These are phyloP conservation scores for Drosophila flavopinicola DNA, from an alignment of 2,888 invertebrate species.

Conservation along the genomic window DNA sequence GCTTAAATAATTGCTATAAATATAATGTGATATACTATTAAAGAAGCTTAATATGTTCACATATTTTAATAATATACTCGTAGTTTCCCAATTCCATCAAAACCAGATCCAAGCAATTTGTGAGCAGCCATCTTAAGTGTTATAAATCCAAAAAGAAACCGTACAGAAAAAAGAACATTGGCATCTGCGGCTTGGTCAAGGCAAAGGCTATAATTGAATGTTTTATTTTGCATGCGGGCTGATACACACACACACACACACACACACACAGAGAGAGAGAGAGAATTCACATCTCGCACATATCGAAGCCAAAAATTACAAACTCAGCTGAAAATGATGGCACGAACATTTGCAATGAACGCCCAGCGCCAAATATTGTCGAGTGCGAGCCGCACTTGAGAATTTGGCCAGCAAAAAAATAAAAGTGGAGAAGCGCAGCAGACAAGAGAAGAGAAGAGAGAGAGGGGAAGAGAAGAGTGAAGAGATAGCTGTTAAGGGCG, in stretches of 20 bases:
- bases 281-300: slow-evolving; percentile 10
- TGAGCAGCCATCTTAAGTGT: slow-evolving; percentile 18
- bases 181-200: slow-evolving; percentile 77
- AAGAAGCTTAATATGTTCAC: no score
- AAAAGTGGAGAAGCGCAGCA: neutral
- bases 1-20: no score
- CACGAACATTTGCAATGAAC: slow-evolving; percentile 65
- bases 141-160: slow-evolving; percentile 26
- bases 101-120: slow-evolving; percentile 1
- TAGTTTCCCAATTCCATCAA: no score
- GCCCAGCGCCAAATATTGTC: slow-evolving; percentile 63
- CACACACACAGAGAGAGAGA: neutral
- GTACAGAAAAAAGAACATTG: slow-evolving; percentile 36
- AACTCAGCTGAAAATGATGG: slow-evolving; percentile 66
- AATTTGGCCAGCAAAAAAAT: slow-evolving; percentile 29
- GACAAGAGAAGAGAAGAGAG: neutral
- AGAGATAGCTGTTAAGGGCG: slow-evolving; percentile 13
- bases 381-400: slow-evolving; percentile 76
- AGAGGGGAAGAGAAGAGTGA: neutral
- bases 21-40: no score
- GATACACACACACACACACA: slow-evolving; percentile 10
- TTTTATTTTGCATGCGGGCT: slow-evolving; percentile 55
- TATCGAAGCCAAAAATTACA: slow-evolving; percentile 52
- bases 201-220: slow-evolving; percentile 73
- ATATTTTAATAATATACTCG: no score